Percentiles rank a stretch among this genome's conserved stretches.
Evolutionary conservation across 2,113 vertebrate genomes (phyloP).

Genomic region (Xiphorhynchus elegans): DNA sequence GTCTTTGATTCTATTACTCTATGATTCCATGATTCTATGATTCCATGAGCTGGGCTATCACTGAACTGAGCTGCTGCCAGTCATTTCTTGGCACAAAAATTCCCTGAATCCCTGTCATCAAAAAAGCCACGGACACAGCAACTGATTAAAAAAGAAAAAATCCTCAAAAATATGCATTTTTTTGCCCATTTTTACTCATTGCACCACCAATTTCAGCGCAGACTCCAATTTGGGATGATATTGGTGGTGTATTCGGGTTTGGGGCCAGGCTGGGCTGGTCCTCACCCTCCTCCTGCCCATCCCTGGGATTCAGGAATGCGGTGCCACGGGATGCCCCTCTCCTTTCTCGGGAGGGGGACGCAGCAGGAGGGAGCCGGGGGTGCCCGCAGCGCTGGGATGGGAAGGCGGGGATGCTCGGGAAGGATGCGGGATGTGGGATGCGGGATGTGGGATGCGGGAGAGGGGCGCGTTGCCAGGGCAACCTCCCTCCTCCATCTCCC

Average conservation of each 20-base stretch:
- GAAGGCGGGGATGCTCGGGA: not conserved
- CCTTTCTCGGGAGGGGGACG: not conserved
- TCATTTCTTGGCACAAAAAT: not conserved
- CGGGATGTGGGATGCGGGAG: not conserved
- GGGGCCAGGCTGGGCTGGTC: not conserved
- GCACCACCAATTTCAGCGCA: rapidly evolving
- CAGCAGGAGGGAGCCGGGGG: not conserved
- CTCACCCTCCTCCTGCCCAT: rapidly evolving
- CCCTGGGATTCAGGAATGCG: not conserved
- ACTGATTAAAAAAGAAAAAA: not conserved
- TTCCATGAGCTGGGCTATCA: no score
- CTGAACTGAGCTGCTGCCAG: not conserved
- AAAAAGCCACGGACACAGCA: rapidly evolving
- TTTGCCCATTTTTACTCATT: not conserved
- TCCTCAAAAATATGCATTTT: not conserved
- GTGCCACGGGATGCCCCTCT: not conserved
- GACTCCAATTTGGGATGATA: rapidly evolving
- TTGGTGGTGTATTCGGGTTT: not conserved
- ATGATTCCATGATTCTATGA: not conserved
- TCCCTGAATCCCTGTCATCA: not conserved
- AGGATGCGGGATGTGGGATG: not conserved
- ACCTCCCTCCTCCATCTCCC: not conserved
- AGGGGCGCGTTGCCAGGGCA: constrained; percentile 23
- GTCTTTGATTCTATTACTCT: not conserved
- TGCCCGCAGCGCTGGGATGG: not conserved